Base-by-base conservation (phyloP, 1,140 invertebrate genomes). In the Chionoecetes opilio region DNA sequence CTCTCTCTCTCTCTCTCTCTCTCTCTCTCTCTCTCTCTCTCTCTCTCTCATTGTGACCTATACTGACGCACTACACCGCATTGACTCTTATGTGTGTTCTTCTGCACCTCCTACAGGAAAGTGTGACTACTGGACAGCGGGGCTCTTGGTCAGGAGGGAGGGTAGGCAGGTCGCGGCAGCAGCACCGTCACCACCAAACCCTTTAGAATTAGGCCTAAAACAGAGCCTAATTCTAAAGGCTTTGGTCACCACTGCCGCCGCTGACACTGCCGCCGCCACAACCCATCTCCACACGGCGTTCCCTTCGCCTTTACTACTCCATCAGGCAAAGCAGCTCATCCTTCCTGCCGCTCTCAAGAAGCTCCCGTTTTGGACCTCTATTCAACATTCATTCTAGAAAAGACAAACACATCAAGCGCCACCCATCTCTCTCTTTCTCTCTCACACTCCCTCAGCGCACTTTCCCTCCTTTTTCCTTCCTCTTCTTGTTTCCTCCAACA, bases 61-160 rank as follows among this genome's bases (percentile, higher is more conserved):
- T n/a, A n/a, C 1, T n/a, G 21, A n/a, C 63, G 21, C n/a, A n/a
- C 63, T n/a, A 21, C 63, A 2, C 63, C 63, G 6, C 63, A 0
- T 5, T n/a, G 63, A n/a, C 63, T 75, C 63, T 5, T n/a, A 26
- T 75, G 0, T 75, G 63, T n/a, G 63, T 75, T 53, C 38, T 41
- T 41, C 46, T 53, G 63, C 63, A 26, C n/a, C 63, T n/a, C 32
- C 86, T 91, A 11, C 89, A 94, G 93, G 82, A 94, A 91, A 86
- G 93, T 91, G 93, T 94, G 93, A 94, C 93, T 94, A 94, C 90
- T 94, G 88, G 93, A 94, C 38, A n/a, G 86, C n/a, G 93, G 93
- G 93, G 93, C 93, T 94, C 86, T 94, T 38, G 93, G 90, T 41
- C 93, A 94, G 35, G 89, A 90, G 53, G 93, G 93, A 94, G 93